Evolutionary conservation across 2,113 vertebrate genomes (phyloP).

Genomic region (Austrofundulus limnaeus): DNA sequence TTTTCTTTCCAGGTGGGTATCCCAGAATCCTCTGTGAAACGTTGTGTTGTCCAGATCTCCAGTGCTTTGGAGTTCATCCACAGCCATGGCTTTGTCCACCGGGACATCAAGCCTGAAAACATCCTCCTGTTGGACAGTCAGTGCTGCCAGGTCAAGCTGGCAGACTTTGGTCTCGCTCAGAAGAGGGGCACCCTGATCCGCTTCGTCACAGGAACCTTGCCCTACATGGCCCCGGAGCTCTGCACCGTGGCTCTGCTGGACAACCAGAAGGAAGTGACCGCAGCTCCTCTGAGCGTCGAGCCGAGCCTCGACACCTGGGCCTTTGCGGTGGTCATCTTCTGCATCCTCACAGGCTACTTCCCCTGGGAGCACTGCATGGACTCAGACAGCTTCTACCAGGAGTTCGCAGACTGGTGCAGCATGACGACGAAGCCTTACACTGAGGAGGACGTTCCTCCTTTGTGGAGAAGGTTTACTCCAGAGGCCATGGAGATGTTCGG

Average conservation of each 20-base stretch:
- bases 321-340: constrained; percentile 90
- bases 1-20: constrained; percentile 83
- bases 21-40: constrained; percentile 81
- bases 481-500: constrained; percentile 84
- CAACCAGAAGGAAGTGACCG: constrained; percentile 70
- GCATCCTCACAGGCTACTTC: constrained; percentile 92
- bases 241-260: constrained; percentile 69
- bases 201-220: constrained; percentile 86
- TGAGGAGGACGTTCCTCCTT: constrained; percentile 78
- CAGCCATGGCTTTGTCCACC: constrained; percentile 86
- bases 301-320: constrained; percentile 91
- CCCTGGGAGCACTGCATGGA: constrained; percentile 89
- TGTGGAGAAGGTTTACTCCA: constrained; percentile 85
- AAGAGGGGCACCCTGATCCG: constrained; percentile 88
- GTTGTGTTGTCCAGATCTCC: constrained; percentile 85
- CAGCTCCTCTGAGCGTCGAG: constrained; percentile 83
- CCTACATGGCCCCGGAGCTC: constrained; percentile 92
- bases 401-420: constrained; percentile 85
- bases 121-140: constrained; percentile 86
- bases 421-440: constrained; percentile 56
- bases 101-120: constrained; percentile 93
- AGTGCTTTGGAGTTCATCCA: constrained; percentile 92
- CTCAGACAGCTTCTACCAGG: constrained; percentile 87
- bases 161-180: constrained; percentile 91
- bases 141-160: constrained; percentile 86